Evolutionary conservation across 2,113 vertebrate genomes (phyloP).

Genomic region (Panthera leo): DNA sequence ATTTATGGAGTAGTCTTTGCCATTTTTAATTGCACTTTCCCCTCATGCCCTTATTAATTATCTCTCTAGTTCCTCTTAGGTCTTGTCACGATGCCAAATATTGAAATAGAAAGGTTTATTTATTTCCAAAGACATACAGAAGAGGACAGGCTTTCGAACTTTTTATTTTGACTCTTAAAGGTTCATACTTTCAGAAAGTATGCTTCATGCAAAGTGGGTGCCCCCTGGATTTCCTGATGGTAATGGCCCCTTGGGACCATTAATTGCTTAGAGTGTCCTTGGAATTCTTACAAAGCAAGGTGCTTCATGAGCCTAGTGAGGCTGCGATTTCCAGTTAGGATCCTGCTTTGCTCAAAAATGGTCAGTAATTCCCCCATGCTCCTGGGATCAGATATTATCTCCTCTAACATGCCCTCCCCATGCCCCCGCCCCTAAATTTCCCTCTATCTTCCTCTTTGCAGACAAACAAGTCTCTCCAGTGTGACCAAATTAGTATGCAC

Average conservation of each 20-base stretch:
- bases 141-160: conserved; percentile 44
- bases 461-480: background rate
- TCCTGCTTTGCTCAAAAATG: background rate
- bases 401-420: background rate
- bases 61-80: conserved; percentile 79
- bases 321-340: background rate
- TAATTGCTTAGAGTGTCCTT: background rate
- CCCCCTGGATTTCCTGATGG: conserved; percentile 36
- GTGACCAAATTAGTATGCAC: background rate
- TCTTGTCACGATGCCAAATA: conserved; percentile 80
- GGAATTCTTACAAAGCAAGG: background rate
- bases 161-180: conserved; percentile 63
- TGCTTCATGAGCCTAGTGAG: conserved; percentile 40
- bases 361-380: background rate
- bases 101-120: conserved; percentile 79
- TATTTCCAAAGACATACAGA: conserved; percentile 73
- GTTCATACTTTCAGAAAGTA: conserved; percentile 63
- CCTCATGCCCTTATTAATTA: conserved; percentile 79
- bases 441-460: background rate
- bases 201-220: background rate
- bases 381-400: background rate
- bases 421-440: background rate
- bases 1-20: conserved; percentile 78
- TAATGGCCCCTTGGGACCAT: background rate
- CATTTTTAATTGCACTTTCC: conserved; percentile 81